These are phyloP conservation scores for Helleia helle DNA, from an alignment of 2,888 invertebrate species.

Conservation along the genomic window DNA sequence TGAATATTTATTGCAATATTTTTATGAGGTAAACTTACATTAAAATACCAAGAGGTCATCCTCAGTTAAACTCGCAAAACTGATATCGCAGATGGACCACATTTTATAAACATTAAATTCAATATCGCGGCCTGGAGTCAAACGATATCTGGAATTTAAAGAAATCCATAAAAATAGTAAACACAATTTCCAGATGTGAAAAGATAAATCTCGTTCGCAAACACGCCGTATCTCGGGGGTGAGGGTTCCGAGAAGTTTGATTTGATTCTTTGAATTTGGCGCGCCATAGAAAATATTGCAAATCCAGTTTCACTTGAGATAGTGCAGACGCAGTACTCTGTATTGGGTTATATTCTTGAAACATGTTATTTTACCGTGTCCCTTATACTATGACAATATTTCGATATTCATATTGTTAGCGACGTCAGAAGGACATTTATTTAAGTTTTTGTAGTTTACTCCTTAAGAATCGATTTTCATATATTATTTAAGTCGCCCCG, in stretches of 20 bases:
- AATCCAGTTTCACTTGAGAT: conserved; percentile 32
- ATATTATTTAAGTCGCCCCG: too few relatives aligned
- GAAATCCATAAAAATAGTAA: conserved; percentile 51
- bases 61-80: background rate
- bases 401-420: too few relatives aligned
- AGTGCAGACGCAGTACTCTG: too few relatives aligned
- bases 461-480: too few relatives aligned
- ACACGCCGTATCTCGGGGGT: conserved; percentile 39
- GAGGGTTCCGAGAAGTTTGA: conserved; percentile 48
- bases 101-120: conserved; percentile 33
- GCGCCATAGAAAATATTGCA: conserved; percentile 46
- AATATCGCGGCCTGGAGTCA: conserved; percentile 42
- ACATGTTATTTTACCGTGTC: background rate
- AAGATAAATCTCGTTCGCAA: conserved; percentile 49
- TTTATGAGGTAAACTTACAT: too few relatives aligned
- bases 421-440: too few relatives aligned
- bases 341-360: background rate
- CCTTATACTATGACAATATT: too few relatives aligned
- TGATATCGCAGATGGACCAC: background rate
- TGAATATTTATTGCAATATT: too few relatives aligned
- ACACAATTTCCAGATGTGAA: conserved; percentile 48
- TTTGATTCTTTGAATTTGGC: conserved; percentile 51
- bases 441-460: too few relatives aligned
- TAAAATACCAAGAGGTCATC: background rate
- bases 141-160: conserved; percentile 34